Evolutionary conservation across 2,797 vertebrate species (phyloP), one percentile per base, ranked within the genome.

Genomic region (Brotogeris chrysoptera): DNA sequence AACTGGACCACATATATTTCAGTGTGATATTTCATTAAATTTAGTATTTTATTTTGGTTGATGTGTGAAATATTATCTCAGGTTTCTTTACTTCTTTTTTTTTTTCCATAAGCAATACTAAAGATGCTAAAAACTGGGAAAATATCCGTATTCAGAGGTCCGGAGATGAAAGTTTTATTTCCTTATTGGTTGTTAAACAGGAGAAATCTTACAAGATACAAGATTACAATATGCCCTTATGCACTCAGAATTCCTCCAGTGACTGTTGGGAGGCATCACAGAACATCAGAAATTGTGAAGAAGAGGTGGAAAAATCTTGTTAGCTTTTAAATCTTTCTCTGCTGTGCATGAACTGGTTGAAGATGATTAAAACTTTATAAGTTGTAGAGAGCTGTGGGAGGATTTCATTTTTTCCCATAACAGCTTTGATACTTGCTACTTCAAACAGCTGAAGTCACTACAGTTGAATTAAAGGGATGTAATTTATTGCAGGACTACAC

Each of bases 381-480:
- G 24, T 27, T 72, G 32, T 41, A 61, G 46, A 64, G 24, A 65
- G 10, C 13, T 34, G 34, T 49, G 57, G 66, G 27, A 80, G 32
- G 10, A 68, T 34, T 71, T 16, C 89, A 49, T 76, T 20, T 17
- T 2, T 86, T 83, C 36, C 49, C 76, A 1, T 27, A 57, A 69
- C 9, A 76, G 21, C 65, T 70, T 69, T 1, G 3, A 3, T 64
- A 30, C 68, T 93, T 15, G 61, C 2, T 0, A 0, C 52, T 77
- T 92, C 69, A 60, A 69, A 38, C 5, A 5, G 25, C 25, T 61
- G 39, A 79, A 66, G 57, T 49, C 30, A 68, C 27, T 36, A 15
- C 5, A 41, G 46, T 34, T 43, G 49, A 90, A 78, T 44, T 49
- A 61, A 52, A 27, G 5, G 18, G 36, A 32, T 38, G 38, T 64